Percentiles rank a stretch among this genome's conserved stretches.
Conservation (phyloP, 1,140 invertebrate species). For the Diachasmimorpha longicaudata region DNA sequence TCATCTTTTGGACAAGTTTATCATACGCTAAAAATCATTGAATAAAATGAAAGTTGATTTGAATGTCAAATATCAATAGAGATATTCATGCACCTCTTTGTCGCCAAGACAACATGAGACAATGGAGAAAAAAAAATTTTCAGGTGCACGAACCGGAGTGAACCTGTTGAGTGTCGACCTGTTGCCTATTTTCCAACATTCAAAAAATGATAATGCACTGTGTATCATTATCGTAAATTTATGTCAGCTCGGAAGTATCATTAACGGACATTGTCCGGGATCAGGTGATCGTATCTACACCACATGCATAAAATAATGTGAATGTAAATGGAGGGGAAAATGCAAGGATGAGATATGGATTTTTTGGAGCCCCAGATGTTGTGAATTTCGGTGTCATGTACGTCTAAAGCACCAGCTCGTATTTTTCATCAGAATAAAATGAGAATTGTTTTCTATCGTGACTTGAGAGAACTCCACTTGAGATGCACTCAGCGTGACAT, state of each 20-base stretch:
- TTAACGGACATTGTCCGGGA: not conserved
- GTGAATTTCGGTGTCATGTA: not conserved
- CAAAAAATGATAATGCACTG: not conserved
- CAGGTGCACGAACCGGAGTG: not conserved
- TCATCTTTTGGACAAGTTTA: no score
- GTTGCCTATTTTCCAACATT: slow-evolving; percentile 27
- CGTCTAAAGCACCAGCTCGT: not conserved
- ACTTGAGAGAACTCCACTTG: not conserved
- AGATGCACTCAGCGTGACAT: not conserved
- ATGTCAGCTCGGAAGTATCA: not conserved
- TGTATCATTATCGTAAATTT: not conserved
- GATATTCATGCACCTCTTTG: no score
- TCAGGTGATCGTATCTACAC: not conserved
- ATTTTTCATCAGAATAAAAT: not conserved
- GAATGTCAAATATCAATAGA: no score
- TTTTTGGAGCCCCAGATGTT: not conserved
- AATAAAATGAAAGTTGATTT: no score
- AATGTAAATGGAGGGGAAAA: not conserved
- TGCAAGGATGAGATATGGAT: not conserved
- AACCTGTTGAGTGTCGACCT: slow-evolving; percentile 45
- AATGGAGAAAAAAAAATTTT: not conserved
- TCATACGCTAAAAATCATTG: no score
- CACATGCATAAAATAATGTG: not conserved
- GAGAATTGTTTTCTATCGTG: not conserved
- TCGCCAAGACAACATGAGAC: no score